Evolutionary conservation across 2,113 vertebrate species (phyloP).

Genomic region (Scartelaos histophorus): DNA sequence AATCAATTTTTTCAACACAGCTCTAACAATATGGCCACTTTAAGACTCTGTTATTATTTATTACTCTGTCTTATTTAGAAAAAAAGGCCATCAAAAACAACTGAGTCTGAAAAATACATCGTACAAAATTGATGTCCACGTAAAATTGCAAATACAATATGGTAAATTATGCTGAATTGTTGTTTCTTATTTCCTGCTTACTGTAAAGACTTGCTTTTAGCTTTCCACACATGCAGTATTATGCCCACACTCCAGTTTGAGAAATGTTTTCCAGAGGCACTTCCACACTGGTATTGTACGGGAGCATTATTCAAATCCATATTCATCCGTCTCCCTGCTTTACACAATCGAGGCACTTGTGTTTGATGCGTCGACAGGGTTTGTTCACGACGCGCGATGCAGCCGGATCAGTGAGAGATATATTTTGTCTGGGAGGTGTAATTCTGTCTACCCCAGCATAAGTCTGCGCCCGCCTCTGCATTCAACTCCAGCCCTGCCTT

Average conservation of each 20-base stretch:
- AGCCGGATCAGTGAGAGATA: constrained; percentile 19
- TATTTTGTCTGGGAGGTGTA: constrained; percentile 40
- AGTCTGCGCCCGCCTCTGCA: constrained; percentile 29
- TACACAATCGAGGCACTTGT: constrained; percentile 25
- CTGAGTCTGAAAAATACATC: too few species aligned
- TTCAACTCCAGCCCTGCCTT: constrained; percentile 54
- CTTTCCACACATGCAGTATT: background rate
- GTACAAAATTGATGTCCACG: too few species aligned
- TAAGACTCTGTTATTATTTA: constrained; percentile 1
- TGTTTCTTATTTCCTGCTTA: background rate
- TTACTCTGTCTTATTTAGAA: too few species aligned
- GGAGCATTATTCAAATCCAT: constrained; percentile 30
- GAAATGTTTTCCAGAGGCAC: constrained; percentile 29
- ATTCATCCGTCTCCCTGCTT: constrained; percentile 39
- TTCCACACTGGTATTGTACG: background rate
- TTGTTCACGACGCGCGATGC: constrained; percentile 17
- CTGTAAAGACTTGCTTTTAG: background rate
- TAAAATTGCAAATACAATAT: too few species aligned
- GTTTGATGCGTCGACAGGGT: background rate
- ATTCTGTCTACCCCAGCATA: constrained; percentile 23
- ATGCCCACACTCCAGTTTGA: background rate
- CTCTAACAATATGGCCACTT: background rate
- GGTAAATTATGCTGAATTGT: background rate
- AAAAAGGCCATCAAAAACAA: too few species aligned
- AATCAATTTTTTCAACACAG: too few species aligned